Evolutionary conservation across 2,888 invertebrate species (phyloP).

Genomic region (Amphipoea lucens): DNA sequence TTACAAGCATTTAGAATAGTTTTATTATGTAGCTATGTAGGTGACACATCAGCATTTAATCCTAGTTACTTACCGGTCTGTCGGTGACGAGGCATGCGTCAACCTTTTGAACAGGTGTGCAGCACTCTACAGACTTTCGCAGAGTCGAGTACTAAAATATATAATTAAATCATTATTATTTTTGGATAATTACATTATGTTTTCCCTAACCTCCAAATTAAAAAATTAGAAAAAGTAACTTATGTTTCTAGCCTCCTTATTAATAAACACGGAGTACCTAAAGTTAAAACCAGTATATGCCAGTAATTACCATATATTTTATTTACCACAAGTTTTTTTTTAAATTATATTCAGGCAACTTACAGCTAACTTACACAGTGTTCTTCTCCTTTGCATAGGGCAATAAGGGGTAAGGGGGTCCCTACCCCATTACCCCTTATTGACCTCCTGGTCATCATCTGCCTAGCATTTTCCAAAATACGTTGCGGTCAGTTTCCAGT

Average conservation of each 20-base stretch:
- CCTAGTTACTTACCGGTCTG: conserved; percentile 68
- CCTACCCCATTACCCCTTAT: too few species aligned
- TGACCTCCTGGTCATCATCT: neutral
- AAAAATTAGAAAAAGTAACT: neutral
- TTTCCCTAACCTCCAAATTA: neutral
- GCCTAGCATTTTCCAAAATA: neutral
- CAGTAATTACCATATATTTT: neutral
- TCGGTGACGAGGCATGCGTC: conserved; percentile 72
- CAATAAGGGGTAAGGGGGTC: too few species aligned
- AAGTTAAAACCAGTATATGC: neutral
- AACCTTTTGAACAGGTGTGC: conserved; percentile 63
- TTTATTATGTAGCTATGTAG: neutral
- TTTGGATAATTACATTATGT: neutral
- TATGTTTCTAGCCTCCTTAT: neutral
- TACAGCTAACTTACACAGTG: too few species aligned
- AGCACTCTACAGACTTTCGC: conserved; percentile 65
- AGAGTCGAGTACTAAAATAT: conserved; percentile 68
- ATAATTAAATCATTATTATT: conserved; percentile 1
- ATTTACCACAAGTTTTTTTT: neutral
- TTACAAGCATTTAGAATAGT: neutral
- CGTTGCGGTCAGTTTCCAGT: too few species aligned
- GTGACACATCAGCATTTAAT: neutral
- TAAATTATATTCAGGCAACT: too few species aligned
- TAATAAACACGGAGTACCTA: neutral
- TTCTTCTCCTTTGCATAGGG: too few species aligned